Conservation (phyloP, 2,888 invertebrate genomes). For the Eupithecia centaureata region DNA sequence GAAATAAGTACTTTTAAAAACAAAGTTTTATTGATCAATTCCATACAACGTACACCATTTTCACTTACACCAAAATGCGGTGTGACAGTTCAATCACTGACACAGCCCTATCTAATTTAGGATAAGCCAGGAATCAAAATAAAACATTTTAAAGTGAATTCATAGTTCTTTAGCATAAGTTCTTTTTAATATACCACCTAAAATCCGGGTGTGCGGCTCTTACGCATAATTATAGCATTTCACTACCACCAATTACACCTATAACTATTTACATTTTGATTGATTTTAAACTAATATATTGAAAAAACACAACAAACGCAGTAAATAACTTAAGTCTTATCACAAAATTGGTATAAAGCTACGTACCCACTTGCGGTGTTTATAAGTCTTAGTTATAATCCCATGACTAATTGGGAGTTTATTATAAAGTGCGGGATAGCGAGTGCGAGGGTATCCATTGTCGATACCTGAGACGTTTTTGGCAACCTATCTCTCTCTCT, state of each 20-base stretch:
- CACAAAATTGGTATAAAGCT: constrained; percentile 37
- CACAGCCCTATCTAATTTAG: background rate
- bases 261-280: constrained; percentile 41
- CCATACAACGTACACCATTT: constrained; percentile 67
- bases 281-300: constrained; percentile 47
- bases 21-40: constrained; percentile 67
- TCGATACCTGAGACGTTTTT: too few relatives aligned
- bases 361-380: constrained; percentile 33
- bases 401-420: constrained; percentile 35
- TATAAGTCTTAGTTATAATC: constrained; percentile 24
- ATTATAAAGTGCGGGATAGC: constrained; percentile 28
- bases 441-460: too few relatives aligned
- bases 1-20: constrained; percentile 53
- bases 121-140: constrained; percentile 1
- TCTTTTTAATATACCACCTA: background rate
- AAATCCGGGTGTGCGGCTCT: constrained; percentile 19
- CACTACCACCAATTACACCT: constrained; percentile 37
- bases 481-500: too few relatives aligned
- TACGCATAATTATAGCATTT: constrained; percentile 31
- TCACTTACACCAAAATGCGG: constrained; percentile 56
- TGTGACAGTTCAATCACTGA: constrained; percentile 49
- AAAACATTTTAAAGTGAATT: constrained; percentile 4
- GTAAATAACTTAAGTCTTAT: constrained; percentile 44
- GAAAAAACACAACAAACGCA: constrained; percentile 51
- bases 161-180: background rate